A percentile compares a stretch with the other conserved stretches of the same genome.
phyloP scores from a whole-genome alignment of 2,888 invertebrate genomes.

The Chloroclysta siterata region DNA sequence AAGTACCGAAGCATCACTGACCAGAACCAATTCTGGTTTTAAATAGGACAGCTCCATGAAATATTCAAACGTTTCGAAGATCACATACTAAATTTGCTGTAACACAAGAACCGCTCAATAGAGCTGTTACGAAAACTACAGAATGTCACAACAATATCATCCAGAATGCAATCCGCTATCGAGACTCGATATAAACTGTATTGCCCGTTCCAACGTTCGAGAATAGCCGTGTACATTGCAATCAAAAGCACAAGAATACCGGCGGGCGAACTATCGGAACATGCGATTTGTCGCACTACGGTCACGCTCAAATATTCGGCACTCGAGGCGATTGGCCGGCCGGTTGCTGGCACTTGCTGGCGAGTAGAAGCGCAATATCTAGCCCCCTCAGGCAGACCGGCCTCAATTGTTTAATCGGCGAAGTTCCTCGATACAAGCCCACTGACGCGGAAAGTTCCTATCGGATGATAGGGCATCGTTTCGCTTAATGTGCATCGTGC shows the following conservation, averaged over 20 bases:
- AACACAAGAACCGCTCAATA: constrained; percentile 10
- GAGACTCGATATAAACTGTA: constrained; percentile 31
- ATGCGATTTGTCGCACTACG: constrained; percentile 35
- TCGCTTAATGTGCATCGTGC: constrained; percentile 62
- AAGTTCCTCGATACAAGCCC: constrained; percentile 72
- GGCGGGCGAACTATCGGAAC: constrained; percentile 26
- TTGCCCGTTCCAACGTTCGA: constrained; percentile 23
- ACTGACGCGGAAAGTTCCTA: constrained; percentile 67
- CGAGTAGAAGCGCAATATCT: constrained; percentile 56
- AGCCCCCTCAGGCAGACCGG: constrained; percentile 51
- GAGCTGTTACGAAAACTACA: constrained; percentile 16
- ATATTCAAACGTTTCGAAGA: constrained; percentile 7
- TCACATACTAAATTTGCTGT: constrained; percentile 11
- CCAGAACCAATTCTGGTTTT: constrained; percentile 14
- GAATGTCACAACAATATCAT: constrained; percentile 25
- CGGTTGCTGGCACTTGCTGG: constrained; percentile 26
- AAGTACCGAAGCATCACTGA: constrained; percentile 14
- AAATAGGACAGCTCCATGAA: constrained; percentile 13
- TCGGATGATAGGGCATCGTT: constrained; percentile 67
- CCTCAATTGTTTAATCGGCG: constrained; percentile 73
- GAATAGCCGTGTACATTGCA: constrained; percentile 30
- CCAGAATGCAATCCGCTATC: constrained; percentile 23
- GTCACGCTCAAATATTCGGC: constrained; percentile 33
- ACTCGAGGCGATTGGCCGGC: constrained; percentile 30
- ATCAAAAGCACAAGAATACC: constrained; percentile 33